Evolutionary conservation across 2,113 vertebrate species (phyloP).

Genomic region (Cercopithecus mona): DNA sequence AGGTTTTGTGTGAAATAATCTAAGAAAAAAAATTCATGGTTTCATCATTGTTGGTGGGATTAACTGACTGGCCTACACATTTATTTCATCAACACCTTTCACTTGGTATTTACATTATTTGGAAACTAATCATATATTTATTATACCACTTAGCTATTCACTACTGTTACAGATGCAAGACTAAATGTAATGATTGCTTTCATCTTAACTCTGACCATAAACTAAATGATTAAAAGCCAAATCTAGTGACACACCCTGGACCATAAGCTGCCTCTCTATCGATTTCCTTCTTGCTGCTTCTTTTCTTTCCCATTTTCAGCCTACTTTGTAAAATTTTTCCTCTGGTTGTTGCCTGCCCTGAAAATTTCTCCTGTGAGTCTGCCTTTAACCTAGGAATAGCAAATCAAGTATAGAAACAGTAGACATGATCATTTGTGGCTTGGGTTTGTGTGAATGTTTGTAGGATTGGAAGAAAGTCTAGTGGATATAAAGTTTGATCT

Average conservation of each 20-base stretch:
- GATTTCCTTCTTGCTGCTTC: neutral
- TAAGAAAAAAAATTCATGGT: neutral
- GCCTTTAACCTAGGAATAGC: neutral
- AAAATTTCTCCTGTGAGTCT: neutral
- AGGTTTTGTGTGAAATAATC: neutral
- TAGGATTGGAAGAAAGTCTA: neutral
- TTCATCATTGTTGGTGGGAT: neutral
- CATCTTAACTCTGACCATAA: neutral
- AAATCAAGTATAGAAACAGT: neutral
- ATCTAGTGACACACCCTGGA: neutral
- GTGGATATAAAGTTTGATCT: neutral
- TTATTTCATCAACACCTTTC: neutral
- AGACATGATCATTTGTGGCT: neutral
- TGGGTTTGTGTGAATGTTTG: neutral
- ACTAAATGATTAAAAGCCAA: neutral
- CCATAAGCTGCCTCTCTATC: neutral
- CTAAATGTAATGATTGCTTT: neutral
- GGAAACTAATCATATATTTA: neutral
- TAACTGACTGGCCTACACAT: neutral
- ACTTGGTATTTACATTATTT: neutral
- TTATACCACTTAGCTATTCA: neutral
- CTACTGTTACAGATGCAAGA: neutral
- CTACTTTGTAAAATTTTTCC: neutral
- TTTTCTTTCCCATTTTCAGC: neutral
- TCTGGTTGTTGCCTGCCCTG: neutral